Base-by-base conservation (phyloP, 2,888 invertebrate genomes). In the Tridacna crocea region DNA sequence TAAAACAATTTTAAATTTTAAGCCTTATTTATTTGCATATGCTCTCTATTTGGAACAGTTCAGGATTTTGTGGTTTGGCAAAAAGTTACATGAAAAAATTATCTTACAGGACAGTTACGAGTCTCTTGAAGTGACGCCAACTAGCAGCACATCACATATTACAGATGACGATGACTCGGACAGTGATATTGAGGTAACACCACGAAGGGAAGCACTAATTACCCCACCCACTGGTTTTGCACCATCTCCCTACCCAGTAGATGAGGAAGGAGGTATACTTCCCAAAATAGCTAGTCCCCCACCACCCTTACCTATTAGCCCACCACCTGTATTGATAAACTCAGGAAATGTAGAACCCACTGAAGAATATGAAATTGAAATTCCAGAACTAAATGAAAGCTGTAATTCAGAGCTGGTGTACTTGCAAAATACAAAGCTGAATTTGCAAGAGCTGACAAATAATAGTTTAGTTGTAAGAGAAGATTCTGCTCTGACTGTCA, bases 261-360 rank as follows among this genome's bases (percentile, higher is more conserved):
- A 85, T 47, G 68, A 77, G 15, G 65, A 87, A 65, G 85, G 80
- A 19, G 55, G 70, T 27, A 77, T 83, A 15, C 19, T 81, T 8
- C 83, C 84, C 11, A 79, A 78, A 65, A 46, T 79, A 60, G 84
- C 60, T 24, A 87, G 82, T 63, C 84, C 84, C 17, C 84, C 88
- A 46, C 89, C 88, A 58, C 85, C 88, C n/a, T 81, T 88, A 12
- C 88, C 88, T 48, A 75, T 76, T 22, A 88, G 88, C 72, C 90
- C 87, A 36, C 87, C 87, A 72, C 88, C 88, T 11, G 79, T 79
- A 65, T 58, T 88, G 22, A 72, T 80, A 4, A 48, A 72, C 12
- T 76, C 68, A 15, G 55, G 72, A 22, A 55, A 66, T 26, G 36
- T 58, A 2, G 46, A 47, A 15, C 51, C 72, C 11, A n/a, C 22